A percentile compares a stretch with the other conserved stretches of the same genome.
Evolutionary conservation across 1,140 invertebrate species (phyloP).

Genomic region (Philotrypesis tridentata): DNA sequence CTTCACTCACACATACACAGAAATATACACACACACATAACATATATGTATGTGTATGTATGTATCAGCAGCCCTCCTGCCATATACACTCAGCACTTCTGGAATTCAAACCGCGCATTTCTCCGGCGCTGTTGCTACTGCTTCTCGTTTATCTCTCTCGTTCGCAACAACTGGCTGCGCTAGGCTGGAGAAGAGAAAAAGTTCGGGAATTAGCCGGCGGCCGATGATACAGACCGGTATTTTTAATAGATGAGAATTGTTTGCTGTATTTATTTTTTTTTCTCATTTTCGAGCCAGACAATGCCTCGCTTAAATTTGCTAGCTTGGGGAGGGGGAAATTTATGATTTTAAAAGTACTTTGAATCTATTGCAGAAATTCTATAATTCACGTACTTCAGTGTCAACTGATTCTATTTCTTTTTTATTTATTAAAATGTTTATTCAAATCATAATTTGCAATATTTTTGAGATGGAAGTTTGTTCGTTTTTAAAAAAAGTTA

Average conservation of each 20-base stretch:
- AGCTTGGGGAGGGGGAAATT: background rate
- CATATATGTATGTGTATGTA: no score
- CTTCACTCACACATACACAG: background rate
- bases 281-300: background rate
- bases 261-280: background rate
- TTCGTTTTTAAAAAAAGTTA: no score
- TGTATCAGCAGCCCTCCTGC: background rate
- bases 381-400: background rate
- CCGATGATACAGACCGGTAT: background rate
- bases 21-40: no score
- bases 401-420: no score
- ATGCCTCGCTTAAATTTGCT: background rate
- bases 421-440: background rate
- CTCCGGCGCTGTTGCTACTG: background rate
- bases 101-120: conserved; percentile 20
- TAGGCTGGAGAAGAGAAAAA: no score
- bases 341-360: background rate
- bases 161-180: background rate
- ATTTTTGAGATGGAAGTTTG: no score
- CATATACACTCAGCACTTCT: conserved; percentile 22
- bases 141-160: conserved; percentile 11
- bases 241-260: background rate
- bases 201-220: background rate
- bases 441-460: no score
- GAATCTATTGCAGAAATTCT: background rate